Evolutionary conservation across 2,888 invertebrate genomes (phyloP), one percentile per base, ranked within the genome.

Genomic region (Sthenelais limicola): DNA sequence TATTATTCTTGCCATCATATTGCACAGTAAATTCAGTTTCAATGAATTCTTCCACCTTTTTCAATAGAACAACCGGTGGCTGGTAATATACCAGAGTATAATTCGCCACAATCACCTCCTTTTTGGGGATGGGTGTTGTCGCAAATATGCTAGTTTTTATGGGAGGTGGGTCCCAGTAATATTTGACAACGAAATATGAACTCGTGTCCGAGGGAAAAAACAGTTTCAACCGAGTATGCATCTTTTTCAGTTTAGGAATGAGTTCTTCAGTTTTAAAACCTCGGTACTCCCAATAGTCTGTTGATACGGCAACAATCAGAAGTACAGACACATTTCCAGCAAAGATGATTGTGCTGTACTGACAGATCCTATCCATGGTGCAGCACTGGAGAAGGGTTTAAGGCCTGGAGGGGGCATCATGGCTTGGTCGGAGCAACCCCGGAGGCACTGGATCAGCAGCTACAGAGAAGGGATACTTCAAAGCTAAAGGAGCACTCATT

Each of bases 201-300:
- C 76, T 75, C 3, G 84, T 83, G 71, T 82, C 82, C 9, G 56
- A 48, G 4, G 83, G 84, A 9, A 74, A 26, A 5, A 75, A 72
- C 4, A 82, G 47, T 12, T 72, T 52, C 7, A 78, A 78, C n/a
- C 75, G 74, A 43, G 79, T 78, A 32, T 78, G 28, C 9, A 26
- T 68, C 30, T 71, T 70, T 7, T 48, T 54, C 5, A 82, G 51
- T 0, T 73, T 71, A 24, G 73, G 48, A 21, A 77, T 76, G 26
- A 84, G 66, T 51, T 74, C 66, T 1, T 76, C 76, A 28, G 73
- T 71, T 62, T 81, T 73, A 73, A 83, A 83, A 0, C 79, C 77
- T 30, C 83, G 72, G 68, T 83, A 83, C 73, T 82, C 81, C 84
- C 84, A 84, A 73, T 84, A 83, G 68, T 84, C 83, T 1, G 84